Evolutionary conservation across 2,113 vertebrate genomes (phyloP).

Genomic region (Uria aalge): DNA sequence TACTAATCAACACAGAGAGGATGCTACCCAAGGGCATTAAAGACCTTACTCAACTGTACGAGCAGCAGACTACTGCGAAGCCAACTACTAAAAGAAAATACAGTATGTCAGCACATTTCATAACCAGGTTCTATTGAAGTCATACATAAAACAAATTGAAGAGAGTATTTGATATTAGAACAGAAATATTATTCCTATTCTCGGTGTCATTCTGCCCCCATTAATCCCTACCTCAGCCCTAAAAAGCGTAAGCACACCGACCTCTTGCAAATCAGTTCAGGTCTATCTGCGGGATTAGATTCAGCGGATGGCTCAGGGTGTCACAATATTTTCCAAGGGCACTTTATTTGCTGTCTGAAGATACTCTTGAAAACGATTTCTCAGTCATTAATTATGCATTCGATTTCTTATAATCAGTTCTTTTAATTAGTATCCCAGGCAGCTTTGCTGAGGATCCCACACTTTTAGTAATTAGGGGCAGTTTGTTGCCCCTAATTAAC

Average conservation of each 20-base stretch:
- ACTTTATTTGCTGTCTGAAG: conserved; percentile 29
- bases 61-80: not conserved
- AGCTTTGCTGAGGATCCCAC: conserved; percentile 27
- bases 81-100: not conserved
- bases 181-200: not conserved
- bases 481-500: conserved; percentile 58
- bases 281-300: not conserved
- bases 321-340: conserved; percentile 34
- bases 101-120: not conserved
- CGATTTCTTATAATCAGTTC: conserved; percentile 40
- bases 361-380: conserved; percentile 11
- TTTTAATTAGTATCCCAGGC: conserved; percentile 51
- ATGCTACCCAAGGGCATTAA: not conserved
- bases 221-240: not conserved
- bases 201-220: not conserved
- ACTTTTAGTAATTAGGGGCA: conserved; percentile 48
- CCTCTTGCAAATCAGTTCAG: not conserved
- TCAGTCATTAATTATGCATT: conserved; percentile 55
- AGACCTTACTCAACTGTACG: not conserved
- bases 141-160: not conserved
- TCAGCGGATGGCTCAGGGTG: not conserved
- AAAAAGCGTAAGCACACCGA: not conserved
- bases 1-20: not conserved
- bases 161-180: not conserved
- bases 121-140: not conserved